phyloP scores from a whole-genome alignment of 2,888 invertebrate genomes.

The Drosophila nr. perissopoda region DNA sequence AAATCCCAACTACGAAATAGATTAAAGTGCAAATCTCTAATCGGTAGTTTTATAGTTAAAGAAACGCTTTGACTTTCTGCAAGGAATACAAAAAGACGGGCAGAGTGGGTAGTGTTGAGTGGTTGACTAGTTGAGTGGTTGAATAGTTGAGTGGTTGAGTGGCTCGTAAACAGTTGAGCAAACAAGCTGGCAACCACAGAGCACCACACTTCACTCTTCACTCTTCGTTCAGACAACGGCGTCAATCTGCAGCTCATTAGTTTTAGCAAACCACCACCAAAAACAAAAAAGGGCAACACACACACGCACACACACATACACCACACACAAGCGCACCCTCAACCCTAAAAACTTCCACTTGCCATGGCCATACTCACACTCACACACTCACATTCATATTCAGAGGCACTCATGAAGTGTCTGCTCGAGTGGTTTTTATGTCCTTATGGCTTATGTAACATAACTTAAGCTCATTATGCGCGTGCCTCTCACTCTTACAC shows the following conservation, averaged over 20 bases:
- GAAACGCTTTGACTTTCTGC: not conserved
- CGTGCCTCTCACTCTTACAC: conserved; percentile 16
- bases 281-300: conserved; percentile 37
- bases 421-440: conserved; percentile 79
- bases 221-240: conserved; percentile 36
- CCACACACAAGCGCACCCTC: conserved; percentile 20
- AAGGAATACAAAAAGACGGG: not conserved
- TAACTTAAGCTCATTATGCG: conserved; percentile 79
- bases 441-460: conserved; percentile 80
- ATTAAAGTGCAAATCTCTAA: not conserved
- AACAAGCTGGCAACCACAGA: conserved; percentile 64
- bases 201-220: conserved; percentile 8
- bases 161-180: conserved; percentile 75
- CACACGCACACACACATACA: conserved; percentile 27
- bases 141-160: conserved; percentile 55
- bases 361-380: conserved; percentile 1
- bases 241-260: conserved; percentile 76
- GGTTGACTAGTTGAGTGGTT: conserved; percentile 18
- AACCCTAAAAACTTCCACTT: conserved; percentile 10
- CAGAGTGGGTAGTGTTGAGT: conserved; percentile 33
- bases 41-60: not conserved
- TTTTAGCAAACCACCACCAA: conserved; percentile 69
- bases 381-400: conserved; percentile 20
- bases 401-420: conserved; percentile 64
- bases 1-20: not conserved